phyloP scores from a whole-genome alignment of 2,888 invertebrate genomes.

The Agonopterix arenella region DNA sequence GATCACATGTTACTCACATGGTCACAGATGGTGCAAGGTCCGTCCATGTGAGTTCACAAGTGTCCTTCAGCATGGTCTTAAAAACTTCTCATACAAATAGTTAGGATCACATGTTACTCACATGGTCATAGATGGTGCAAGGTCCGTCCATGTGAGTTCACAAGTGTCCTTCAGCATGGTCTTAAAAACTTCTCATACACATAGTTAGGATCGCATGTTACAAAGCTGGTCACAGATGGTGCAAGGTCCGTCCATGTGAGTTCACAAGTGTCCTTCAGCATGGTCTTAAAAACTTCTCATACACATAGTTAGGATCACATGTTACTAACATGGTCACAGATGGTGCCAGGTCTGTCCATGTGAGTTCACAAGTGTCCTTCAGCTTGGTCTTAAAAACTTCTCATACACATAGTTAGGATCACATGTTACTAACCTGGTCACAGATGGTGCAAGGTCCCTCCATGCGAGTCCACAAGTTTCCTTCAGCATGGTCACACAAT shows the following conservation, averaged over 20 bases:
- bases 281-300: neutral
- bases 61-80: neutral
- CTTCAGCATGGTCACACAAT: neutral
- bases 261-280: slow-evolving; percentile 1
- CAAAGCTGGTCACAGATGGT: neutral
- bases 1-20: neutral
- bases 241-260: slow-evolving; percentile 2
- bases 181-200: neutral
- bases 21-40: slow-evolving; percentile 1
- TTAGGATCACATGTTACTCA: neutral
- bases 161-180: neutral
- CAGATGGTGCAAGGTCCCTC: slow-evolving; percentile 1
- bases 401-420: neutral
- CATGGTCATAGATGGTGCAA: neutral
- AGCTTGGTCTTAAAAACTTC: neutral
- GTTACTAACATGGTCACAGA: neutral
- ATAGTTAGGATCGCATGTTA: neutral
- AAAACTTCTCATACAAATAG: neutral
- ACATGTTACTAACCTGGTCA: neutral
- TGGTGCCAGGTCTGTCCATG: neutral
- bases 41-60: neutral
- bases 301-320: neutral
- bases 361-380: slow-evolving; percentile 1
- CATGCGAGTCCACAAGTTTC: slow-evolving; percentile 1
- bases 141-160: neutral